These are phyloP conservation scores for Conger conger DNA, from an alignment of 2,113 vertebrate species.

Conservation along the genomic window DNA sequence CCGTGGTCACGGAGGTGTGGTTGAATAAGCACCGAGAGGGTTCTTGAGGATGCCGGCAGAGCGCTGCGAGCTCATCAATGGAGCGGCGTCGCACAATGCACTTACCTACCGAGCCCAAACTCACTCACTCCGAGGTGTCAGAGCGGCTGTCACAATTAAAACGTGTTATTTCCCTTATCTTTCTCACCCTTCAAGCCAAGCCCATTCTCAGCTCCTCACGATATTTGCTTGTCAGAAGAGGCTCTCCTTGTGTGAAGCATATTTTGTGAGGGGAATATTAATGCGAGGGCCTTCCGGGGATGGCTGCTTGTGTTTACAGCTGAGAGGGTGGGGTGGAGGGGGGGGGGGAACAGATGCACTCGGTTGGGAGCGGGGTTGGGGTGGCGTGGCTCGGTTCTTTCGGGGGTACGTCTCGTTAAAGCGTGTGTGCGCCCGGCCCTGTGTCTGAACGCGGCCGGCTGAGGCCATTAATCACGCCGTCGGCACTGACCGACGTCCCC, in stretches of 20 bases:
- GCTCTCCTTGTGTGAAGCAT: background rate
- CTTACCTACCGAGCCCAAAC: background rate
- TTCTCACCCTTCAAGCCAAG: background rate
- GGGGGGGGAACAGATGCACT: conserved; percentile 25
- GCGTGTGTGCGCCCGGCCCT: conserved; percentile 24
- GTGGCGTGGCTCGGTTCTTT: conserved; percentile 47
- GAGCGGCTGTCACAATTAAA: background rate
- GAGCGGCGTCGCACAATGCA: background rate
- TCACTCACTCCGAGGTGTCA: background rate
- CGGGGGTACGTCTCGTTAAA: background rate
- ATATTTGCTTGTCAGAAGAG: background rate
- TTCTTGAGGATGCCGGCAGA: background rate
- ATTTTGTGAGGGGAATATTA: background rate
- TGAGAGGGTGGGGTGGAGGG: background rate
- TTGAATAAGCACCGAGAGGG: background rate
- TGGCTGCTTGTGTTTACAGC: background rate
- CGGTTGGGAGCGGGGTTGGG: conserved; percentile 42
- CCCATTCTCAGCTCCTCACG: background rate
- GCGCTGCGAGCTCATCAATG: background rate
- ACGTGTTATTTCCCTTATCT: conserved; percentile 1
- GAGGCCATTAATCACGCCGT: conserved; percentile 40
- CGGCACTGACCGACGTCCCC: conserved; percentile 32
- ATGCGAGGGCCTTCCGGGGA: background rate
- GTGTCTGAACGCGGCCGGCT: conserved; percentile 29
- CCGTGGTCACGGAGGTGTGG: background rate